Conservation (phyloP, 2,888 invertebrate genomes). For the Nymphalis urticae region DNA sequence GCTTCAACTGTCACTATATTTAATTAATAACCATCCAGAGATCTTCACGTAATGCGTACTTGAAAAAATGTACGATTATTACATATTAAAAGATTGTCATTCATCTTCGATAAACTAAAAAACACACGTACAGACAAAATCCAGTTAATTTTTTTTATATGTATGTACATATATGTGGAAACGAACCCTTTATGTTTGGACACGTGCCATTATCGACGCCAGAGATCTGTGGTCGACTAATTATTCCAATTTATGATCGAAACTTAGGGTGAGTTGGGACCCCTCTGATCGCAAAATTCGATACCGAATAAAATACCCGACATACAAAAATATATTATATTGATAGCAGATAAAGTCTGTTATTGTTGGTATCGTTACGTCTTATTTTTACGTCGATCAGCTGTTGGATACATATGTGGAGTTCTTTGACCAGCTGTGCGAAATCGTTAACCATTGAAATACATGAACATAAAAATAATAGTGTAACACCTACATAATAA, state of each 20-base stretch:
- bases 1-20: too few species aligned
- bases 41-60: too few species aligned
- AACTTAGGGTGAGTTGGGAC: constrained; percentile 22
- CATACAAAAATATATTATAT: constrained; percentile 10
- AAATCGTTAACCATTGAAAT: background rate
- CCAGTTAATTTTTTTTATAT: too few species aligned
- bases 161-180: background rate
- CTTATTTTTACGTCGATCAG: background rate
- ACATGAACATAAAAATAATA: background rate
- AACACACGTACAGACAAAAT: too few species aligned
- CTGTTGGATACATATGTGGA: constrained; percentile 1
- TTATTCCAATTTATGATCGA: constrained; percentile 31
- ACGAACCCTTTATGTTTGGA: constrained; percentile 12
- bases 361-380: constrained; percentile 3
- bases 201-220: constrained; percentile 26
- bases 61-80: too few species aligned
- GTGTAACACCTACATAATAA: too few species aligned
- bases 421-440: constrained; percentile 7
- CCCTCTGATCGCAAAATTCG: constrained; percentile 26
- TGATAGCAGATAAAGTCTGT: constrained; percentile 5
- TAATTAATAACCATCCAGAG: too few species aligned
- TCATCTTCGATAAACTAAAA: too few species aligned
- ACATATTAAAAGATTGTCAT: too few species aligned
- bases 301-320: constrained; percentile 12
- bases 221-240: constrained; percentile 15